Conservation (phyloP, 2,888 invertebrate genomes). For the Blera fallax region DNA sequence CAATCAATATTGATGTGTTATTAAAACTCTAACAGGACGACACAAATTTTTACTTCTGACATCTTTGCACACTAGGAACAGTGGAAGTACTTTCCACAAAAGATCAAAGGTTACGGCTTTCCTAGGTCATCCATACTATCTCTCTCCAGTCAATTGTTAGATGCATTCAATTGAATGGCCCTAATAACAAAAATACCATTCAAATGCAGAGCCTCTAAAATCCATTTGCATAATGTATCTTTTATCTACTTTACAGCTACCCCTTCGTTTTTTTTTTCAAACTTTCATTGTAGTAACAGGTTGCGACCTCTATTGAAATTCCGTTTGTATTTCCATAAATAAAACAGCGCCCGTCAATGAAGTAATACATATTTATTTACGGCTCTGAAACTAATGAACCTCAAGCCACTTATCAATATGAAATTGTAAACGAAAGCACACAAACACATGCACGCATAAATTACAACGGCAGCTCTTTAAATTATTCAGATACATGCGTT, state of each 20-base stretch:
- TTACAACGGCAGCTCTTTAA: neutral
- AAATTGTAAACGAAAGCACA: slow-evolving; percentile 10
- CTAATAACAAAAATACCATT: neutral
- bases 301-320: slow-evolving; percentile 56
- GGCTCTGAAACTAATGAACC: slow-evolving; percentile 6
- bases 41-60: no score
- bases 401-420: slow-evolving; percentile 15
- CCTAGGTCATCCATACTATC: neutral
- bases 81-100: neutral
- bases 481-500: slow-evolving; percentile 20
- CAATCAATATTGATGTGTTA: no score
- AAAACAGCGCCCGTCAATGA: slow-evolving; percentile 1
- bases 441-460: slow-evolving; percentile 11
- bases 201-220: neutral
- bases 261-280: neutral
- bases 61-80: no score
- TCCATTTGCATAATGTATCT: slow-evolving; percentile 16
- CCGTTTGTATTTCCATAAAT: slow-evolving; percentile 33
- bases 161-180: neutral
- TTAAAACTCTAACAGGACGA: no score
- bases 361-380: slow-evolving; percentile 9
- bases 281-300: slow-evolving; percentile 24
- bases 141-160: neutral
- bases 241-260: neutral
- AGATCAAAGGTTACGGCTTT: neutral